Evolutionary conservation across 1,140 invertebrate species (phyloP).

Genomic region (Achatina immaculata): DNA sequence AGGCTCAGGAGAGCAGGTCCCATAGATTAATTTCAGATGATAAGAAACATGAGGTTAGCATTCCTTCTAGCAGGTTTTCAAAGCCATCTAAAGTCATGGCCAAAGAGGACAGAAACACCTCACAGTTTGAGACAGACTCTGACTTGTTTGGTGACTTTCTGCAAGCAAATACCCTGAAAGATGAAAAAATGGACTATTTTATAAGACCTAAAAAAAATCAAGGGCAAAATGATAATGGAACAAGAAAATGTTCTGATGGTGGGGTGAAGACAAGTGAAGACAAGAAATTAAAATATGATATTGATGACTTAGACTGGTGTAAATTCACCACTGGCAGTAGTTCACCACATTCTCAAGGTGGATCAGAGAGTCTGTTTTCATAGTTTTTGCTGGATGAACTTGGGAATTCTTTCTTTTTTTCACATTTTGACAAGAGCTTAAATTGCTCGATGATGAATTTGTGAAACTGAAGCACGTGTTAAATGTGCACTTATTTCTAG

Average conservation of each 20-base stretch:
- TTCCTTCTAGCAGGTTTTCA: no score
- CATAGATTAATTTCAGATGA: no score
- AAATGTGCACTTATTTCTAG: no score
- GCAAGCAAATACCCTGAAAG: slow-evolving; percentile 47
- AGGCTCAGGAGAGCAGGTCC: not conserved
- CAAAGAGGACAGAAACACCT: not conserved
- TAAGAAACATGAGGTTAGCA: no score
- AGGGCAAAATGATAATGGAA: slow-evolving; percentile 41
- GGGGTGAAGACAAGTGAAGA: not conserved
- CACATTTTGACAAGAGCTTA: no score
- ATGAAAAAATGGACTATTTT: slow-evolving; percentile 50
- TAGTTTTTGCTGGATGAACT: no score
- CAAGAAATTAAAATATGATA: not conserved
- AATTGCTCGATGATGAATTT: no score
- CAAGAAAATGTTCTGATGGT: slow-evolving; percentile 32
- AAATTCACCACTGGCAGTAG: not conserved
- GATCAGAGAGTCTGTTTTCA: slow-evolving; percentile 32
- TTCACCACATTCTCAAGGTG: not conserved
- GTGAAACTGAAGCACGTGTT: no score
- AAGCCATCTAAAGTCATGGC: not conserved
- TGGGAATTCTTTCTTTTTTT: no score
- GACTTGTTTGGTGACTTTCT: slow-evolving; percentile 32
- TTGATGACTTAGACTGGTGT: not conserved
- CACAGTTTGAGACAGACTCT: not conserved
- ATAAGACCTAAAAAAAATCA: slow-evolving; percentile 27